phyloP scores from a whole-genome alignment of 2,888 invertebrate genomes.

The Mongoloraphidia duomilia region DNA sequence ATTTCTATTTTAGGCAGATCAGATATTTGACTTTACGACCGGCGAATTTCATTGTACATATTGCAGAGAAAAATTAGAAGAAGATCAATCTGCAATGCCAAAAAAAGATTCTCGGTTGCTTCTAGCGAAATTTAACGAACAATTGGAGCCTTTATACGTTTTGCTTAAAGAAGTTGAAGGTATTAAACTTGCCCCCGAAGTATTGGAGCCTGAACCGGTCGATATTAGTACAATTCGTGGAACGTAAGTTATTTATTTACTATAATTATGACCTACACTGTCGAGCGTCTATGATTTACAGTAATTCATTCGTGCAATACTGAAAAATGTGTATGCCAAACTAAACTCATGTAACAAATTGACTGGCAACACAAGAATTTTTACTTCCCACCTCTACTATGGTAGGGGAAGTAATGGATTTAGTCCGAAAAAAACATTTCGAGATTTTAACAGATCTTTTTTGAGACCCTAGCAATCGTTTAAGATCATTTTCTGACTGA shows the following conservation, averaged over 20 bases:
- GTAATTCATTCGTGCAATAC: too few relatives aligned
- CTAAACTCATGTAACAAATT: too few relatives aligned
- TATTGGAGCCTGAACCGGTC: slow-evolving; percentile 88
- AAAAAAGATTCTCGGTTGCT: slow-evolving; percentile 84
- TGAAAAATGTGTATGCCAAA: too few relatives aligned
- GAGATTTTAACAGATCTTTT: background rate
- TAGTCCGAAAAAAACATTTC: too few relatives aligned
- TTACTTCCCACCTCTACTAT: too few relatives aligned
- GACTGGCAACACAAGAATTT: too few relatives aligned
- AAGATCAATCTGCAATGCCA: slow-evolving; percentile 85
- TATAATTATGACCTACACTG: background rate
- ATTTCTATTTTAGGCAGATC: slow-evolving; percentile 51
- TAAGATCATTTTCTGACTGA: background rate
- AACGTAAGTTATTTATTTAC: slow-evolving; percentile 24
- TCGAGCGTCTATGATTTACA: too few relatives aligned
- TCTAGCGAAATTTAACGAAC: slow-evolving; percentile 87
- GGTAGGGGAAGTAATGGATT: too few relatives aligned
- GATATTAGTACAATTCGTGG: slow-evolving; percentile 76
- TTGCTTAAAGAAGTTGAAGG: slow-evolving; percentile 83
- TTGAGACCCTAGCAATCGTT: background rate
- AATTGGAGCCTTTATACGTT: slow-evolving; percentile 82
- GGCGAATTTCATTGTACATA: slow-evolving; percentile 82
- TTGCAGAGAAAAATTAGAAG: slow-evolving; percentile 80
- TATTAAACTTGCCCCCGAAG: slow-evolving; percentile 81
- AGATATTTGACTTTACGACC: slow-evolving; percentile 70